phyloP scores from a whole-genome alignment of 2,797 vertebrate species.

The Chelmon rostratus region DNA sequence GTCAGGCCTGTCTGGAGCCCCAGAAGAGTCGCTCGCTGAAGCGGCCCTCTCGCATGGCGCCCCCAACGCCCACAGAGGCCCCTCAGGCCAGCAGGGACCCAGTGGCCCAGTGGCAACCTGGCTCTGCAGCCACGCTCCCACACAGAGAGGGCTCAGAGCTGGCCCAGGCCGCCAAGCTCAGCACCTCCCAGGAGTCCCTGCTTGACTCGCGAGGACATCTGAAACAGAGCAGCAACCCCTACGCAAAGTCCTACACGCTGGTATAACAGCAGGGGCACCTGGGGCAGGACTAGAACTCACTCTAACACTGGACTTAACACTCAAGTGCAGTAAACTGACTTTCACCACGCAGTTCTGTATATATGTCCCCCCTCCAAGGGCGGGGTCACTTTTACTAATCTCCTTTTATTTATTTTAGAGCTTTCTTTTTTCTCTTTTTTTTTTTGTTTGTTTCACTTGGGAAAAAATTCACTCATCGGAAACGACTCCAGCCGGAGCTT shows the following conservation, averaged over 20 bases:
- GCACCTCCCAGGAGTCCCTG: conserved; percentile 99
- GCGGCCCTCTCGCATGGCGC: conserved; percentile 94
- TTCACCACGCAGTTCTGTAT: conserved; percentile 88
- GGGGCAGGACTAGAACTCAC: conserved; percentile 82
- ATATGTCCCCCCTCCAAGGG: conserved; percentile 79
- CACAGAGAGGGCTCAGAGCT: conserved; percentile 97
- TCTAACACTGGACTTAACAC: conserved; percentile 83
- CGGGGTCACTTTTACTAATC: conserved; percentile 90
- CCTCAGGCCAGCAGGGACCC: conserved; percentile 90
- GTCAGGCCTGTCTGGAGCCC: conserved; percentile 96
- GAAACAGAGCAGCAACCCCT: conserved; percentile 97
- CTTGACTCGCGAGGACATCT: conserved; percentile 98
- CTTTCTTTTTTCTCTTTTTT: conserved; percentile 75
- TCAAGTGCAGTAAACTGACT: conserved; percentile 87
- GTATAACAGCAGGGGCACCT: conserved; percentile 93
- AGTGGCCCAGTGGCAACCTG: conserved; percentile 93
- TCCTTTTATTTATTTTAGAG: conserved; percentile 87
- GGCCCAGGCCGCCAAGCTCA: conserved; percentile 97
- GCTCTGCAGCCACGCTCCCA: conserved; percentile 94
- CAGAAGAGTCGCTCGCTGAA: conserved; percentile 98
- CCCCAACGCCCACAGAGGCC: conserved; percentile 92
- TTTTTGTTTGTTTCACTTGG: conserved; percentile 73
- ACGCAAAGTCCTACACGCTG: conserved; percentile 99
- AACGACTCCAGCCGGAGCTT: conserved; percentile 92
- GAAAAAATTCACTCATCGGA: conserved; percentile 92